phyloP scores from a whole-genome alignment of 64 coral and sea anemone genomes.

The Stichodactyla helianthus region DNA sequence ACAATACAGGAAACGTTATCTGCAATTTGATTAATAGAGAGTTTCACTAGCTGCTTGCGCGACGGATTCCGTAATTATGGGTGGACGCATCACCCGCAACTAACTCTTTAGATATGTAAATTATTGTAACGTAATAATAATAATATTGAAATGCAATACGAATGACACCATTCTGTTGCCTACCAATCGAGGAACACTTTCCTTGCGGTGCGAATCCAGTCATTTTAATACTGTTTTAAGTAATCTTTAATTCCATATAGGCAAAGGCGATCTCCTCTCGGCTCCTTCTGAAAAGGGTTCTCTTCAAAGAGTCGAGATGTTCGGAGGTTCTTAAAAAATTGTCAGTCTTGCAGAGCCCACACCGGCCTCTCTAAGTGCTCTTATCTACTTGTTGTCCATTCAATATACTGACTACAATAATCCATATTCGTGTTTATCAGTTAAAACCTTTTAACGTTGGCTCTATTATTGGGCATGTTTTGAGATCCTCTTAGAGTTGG shows the following conservation, averaged over 20 bases:
- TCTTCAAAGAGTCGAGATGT: neutral
- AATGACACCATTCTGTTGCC: too few relatives aligned
- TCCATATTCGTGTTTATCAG: neutral
- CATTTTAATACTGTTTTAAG: neutral
- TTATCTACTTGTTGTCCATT: neutral
- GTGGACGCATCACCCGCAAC: neutral
- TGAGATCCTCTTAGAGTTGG: neutral
- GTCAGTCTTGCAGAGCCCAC: neutral
- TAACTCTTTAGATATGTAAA: constrained; percentile 1
- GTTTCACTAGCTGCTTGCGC: neutral
- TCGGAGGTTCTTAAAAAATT: neutral
- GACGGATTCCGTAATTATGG: neutral
- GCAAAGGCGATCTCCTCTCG: neutral
- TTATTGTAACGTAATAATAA: neutral
- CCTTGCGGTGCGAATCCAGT: neutral
- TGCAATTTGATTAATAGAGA: neutral
- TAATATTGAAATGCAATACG: neutral
- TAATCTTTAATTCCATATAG: neutral
- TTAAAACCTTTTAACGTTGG: neutral
- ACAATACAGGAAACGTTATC: neutral
- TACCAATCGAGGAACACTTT: too few relatives aligned
- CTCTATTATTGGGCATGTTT: neutral
- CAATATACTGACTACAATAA: neutral
- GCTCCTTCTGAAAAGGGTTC: neutral
- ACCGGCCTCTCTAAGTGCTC: neutral